Conservation (phyloP, 2,797 vertebrate species). For the Chloroceryle amazona region DNA sequence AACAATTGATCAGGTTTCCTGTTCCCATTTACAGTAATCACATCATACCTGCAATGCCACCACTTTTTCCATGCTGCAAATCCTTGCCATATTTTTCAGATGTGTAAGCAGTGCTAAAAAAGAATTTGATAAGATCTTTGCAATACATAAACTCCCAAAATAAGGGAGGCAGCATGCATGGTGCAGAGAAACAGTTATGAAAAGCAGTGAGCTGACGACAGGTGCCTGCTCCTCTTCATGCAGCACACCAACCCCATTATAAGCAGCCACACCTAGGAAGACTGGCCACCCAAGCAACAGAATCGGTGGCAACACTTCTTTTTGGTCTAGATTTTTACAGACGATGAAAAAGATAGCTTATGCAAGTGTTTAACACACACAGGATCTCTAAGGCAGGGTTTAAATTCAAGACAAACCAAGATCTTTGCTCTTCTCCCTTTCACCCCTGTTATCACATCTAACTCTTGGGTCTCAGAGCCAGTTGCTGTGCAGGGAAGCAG, state of each 20-base stretch:
- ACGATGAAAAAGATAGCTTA: background rate
- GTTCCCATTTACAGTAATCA: background rate
- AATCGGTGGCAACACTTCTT: background rate
- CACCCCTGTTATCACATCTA: background rate
- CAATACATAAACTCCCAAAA: background rate
- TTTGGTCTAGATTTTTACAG: background rate
- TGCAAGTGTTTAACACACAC: background rate
- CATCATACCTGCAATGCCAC: background rate
- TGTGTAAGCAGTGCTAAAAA: background rate
- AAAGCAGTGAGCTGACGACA: background rate
- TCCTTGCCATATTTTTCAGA: background rate
- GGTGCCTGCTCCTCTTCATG: background rate
- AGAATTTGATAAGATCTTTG: background rate
- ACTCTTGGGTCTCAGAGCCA: background rate
- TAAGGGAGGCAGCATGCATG: background rate
- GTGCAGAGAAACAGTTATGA: background rate
- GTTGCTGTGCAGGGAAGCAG: background rate
- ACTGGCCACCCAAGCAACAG: background rate
- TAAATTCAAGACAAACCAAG: background rate
- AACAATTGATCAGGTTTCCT: background rate
- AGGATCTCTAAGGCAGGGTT: rapidly evolving
- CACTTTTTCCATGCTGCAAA: background rate
- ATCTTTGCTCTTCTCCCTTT: background rate
- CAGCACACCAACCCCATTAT: background rate
- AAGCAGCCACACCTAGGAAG: background rate